These are phyloP conservation scores for Morone saxatilis DNA, from an alignment of 2,113 vertebrate genomes.

Conservation along the genomic window DNA sequence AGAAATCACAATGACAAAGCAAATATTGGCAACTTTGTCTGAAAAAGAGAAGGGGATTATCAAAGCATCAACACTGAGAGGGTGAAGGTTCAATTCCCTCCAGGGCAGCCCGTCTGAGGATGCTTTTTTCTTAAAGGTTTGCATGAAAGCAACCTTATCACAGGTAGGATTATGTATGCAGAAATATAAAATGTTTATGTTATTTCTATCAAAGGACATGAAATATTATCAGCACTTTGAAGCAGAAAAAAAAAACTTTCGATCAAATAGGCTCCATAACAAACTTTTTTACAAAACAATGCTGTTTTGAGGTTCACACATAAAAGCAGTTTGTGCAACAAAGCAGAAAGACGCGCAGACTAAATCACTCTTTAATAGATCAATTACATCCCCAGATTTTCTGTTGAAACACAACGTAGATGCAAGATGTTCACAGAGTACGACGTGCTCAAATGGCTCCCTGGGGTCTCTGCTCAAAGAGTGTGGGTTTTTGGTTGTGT, in stretches of 20 bases:
- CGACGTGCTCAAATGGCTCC: conserved; percentile 55
- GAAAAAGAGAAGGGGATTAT: neutral
- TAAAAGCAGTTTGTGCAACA: conserved; percentile 44
- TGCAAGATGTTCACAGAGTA: conserved; percentile 54
- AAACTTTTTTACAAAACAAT: conserved; percentile 51
- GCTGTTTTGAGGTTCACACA: conserved; percentile 30
- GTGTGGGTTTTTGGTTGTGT: conserved; percentile 14
- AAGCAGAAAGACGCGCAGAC: conserved; percentile 24
- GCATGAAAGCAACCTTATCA: neutral
- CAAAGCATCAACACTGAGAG: neutral
- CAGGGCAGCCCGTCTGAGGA: neutral
- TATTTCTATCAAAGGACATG: neutral
- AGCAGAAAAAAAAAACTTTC: conserved; percentile 7
- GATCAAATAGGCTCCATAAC: conserved; percentile 1
- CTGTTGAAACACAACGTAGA: conserved; percentile 42
- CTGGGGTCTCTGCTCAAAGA: conserved; percentile 62
- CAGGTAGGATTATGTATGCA: neutral
- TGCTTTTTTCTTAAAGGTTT: neutral
- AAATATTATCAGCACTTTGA: neutral
- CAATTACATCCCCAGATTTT: conserved; percentile 54
- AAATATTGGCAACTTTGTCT: conserved; percentile 2
- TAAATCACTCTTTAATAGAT: conserved; percentile 65
- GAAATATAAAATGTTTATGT: neutral
- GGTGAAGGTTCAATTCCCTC: neutral
- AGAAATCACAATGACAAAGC: neutral